Conservation (phyloP, 2,113 vertebrate genomes). For the Marcusenius ussheri region DNA sequence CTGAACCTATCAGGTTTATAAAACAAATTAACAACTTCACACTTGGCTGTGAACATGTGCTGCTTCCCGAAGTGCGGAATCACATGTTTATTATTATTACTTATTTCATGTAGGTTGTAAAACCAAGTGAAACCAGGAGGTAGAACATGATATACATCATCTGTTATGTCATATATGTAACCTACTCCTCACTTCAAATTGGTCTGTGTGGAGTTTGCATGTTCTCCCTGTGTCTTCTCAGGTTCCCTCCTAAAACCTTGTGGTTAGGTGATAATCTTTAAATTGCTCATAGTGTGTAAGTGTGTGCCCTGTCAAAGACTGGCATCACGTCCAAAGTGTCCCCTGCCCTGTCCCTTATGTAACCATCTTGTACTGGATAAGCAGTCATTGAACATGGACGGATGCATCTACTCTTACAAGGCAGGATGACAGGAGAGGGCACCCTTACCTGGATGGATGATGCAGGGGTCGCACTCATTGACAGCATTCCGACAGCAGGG, state of each 20-base stretch:
- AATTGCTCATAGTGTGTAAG: not conserved
- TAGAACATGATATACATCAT: not conserved
- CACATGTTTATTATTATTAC: not conserved
- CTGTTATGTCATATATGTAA: not conserved
- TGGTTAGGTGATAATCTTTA: not conserved
- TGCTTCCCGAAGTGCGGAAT: not conserved
- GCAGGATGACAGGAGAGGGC: not conserved
- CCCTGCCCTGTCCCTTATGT: not conserved
- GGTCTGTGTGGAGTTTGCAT: not conserved
- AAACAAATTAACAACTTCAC: not conserved
- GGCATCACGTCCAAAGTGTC: not conserved
- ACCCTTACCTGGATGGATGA: slow-evolving; percentile 84
- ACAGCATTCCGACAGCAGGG: slow-evolving; percentile 92
- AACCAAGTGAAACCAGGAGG: not conserved
- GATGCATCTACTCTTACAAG: not conserved
- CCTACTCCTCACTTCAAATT: not conserved
- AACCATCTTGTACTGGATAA: not conserved
- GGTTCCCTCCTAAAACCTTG: not conserved
- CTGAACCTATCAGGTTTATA: not conserved
- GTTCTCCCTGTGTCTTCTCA: not conserved
- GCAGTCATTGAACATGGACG: not conserved
- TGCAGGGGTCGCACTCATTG: slow-evolving; percentile 90
- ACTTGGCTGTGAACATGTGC: not conserved
- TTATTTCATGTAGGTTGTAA: not conserved
- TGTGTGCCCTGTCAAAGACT: not conserved